Conservation (phyloP, 2,113 vertebrate genomes). For the Panthera tigris region DNA sequence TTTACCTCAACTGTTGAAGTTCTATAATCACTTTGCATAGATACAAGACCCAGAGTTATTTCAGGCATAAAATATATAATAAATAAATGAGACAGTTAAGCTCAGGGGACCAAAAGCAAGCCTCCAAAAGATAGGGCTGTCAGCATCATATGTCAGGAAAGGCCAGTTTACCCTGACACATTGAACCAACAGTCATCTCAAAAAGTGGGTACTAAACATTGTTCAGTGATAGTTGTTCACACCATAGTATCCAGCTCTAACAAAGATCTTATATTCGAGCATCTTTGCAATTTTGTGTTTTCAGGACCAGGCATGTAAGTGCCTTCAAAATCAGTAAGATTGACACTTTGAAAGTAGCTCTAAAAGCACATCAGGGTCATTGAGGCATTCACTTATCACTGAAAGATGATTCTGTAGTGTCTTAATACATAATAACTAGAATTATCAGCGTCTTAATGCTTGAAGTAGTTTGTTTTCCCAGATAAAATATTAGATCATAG, state of each 20-base stretch:
- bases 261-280: neutral
- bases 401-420: neutral
- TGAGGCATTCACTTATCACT: neutral
- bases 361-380: neutral
- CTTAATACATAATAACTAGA: neutral
- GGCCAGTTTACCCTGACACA: neutral
- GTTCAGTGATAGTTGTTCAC: neutral
- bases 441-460: neutral
- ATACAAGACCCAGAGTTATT: neutral
- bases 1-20: neutral
- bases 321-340: neutral
- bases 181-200: neutral
- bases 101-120: neutral
- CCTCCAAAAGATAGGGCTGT: neutral
- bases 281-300: neutral
- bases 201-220: neutral
- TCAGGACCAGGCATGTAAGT: neutral
- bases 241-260: neutral
- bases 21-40: neutral
- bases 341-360: neutral
- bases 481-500: neutral
- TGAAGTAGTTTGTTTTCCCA: slow-evolving; percentile 16
- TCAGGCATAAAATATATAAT: neutral
- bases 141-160: neutral
- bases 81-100: slow-evolving; percentile 19